Conservation (phyloP, 2,888 invertebrate species). For the Platycnemis pennipes region DNA sequence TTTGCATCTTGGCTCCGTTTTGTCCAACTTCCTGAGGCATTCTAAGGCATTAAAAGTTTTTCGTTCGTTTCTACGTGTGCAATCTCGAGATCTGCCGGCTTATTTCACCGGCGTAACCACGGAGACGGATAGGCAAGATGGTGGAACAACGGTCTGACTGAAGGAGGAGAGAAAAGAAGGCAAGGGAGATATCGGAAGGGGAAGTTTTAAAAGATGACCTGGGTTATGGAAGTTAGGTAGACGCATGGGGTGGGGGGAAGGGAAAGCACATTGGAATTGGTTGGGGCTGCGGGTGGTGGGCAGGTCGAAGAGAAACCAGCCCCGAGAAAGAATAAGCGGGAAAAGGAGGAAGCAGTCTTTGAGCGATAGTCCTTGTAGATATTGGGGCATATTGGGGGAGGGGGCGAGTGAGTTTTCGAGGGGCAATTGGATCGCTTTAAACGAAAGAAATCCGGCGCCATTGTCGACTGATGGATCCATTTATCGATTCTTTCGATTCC, state of each 20-base stretch:
- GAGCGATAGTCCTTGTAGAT: background rate
- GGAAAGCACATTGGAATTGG: background rate
- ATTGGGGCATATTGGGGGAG: constrained; percentile 5
- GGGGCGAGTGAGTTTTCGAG: too few relatives aligned
- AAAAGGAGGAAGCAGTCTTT: background rate
- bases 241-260: background rate
- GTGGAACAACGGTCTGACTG: background rate
- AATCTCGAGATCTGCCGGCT: background rate
- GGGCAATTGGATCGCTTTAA: constrained; percentile 42
- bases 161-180: background rate
- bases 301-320: background rate
- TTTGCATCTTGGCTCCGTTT: too few relatives aligned
- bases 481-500: constrained; percentile 33
- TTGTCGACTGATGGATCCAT: constrained; percentile 31
- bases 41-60: too few relatives aligned
- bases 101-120: background rate
- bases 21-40: too few relatives aligned
- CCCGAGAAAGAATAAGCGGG: background rate
- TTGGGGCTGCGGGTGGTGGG: background rate
- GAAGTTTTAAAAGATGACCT: background rate
- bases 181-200: background rate
- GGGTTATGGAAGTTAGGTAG: background rate
- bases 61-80: background rate
- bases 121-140: too few relatives aligned
- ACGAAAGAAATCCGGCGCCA: constrained; percentile 37